phyloP scores from a whole-genome alignment of 2,113 vertebrate genomes.

The human (Homo sapiens) region GRCh38 chr11:69958501-69959000 shows the following conservation, averaged over 20 bases:
- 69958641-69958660: rapidly evolving
- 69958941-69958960: not conserved
- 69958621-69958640: not conserved
- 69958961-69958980: not conserved
- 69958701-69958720: not conserved
- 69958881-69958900: not conserved
- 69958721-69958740: not conserved
- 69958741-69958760: not conserved
- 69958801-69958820: rapidly evolving
- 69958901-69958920: rapidly evolving
- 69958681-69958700: not conserved
- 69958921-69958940: rapidly evolving
- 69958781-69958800: too few species aligned
- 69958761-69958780: rapidly evolving
- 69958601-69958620: not conserved
- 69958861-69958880: rapidly evolving
- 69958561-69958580: not conserved
- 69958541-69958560: not conserved
- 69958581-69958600: not conserved
- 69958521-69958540: rapidly evolving
- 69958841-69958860: not conserved
- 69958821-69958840: too few species aligned
- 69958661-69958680: rapidly evolving
- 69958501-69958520: not conserved
- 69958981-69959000: not conserved